phyloP scores from a whole-genome alignment of 2,888 invertebrate species.

The Chaetoderma sp. region DNA sequence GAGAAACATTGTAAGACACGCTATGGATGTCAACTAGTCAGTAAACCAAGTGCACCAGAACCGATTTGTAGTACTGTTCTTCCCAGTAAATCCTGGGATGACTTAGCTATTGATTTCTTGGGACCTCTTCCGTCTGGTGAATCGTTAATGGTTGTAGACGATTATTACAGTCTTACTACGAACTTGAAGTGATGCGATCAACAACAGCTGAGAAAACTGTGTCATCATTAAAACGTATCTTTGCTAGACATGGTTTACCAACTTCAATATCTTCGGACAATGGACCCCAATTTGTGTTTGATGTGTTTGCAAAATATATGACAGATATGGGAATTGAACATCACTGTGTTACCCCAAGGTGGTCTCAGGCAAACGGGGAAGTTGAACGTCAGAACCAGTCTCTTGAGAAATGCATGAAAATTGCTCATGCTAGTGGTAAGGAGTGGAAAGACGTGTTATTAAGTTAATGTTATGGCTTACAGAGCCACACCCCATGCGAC shows the following conservation, averaged over 20 bases:
- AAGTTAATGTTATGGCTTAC: slow-evolving; percentile 18
- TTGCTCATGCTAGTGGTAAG: slow-evolving; percentile 17
- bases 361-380: slow-evolving; percentile 26
- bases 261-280: slow-evolving; percentile 11
- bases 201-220: slow-evolving; percentile 17
- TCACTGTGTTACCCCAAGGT: background rate
- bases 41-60: slow-evolving; percentile 9
- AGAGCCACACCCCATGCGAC: slow-evolving; percentile 24
- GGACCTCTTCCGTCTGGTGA: slow-evolving; percentile 23
- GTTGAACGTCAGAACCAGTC: slow-evolving; percentile 24
- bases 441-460: slow-evolving; percentile 15
- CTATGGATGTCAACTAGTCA: slow-evolving; percentile 7
- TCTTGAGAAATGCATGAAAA: slow-evolving; percentile 22
- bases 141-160: slow-evolving; percentile 12
- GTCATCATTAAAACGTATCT: slow-evolving; percentile 8
- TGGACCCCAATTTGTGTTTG: slow-evolving; percentile 13
- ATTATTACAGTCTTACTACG: slow-evolving; percentile 23
- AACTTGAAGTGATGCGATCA: slow-evolving; percentile 11
- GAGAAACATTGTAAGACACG: background rate
- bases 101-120: slow-evolving; percentile 21
- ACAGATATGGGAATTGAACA: slow-evolving; percentile 8
- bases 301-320: slow-evolving; percentile 6
- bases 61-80: slow-evolving; percentile 14
- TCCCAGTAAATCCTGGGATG: slow-evolving; percentile 23
- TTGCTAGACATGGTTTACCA: slow-evolving; percentile 14